phyloP scores from a whole-genome alignment of 2,113 vertebrate genomes.

The Gymnorhina tibicen region DNA sequence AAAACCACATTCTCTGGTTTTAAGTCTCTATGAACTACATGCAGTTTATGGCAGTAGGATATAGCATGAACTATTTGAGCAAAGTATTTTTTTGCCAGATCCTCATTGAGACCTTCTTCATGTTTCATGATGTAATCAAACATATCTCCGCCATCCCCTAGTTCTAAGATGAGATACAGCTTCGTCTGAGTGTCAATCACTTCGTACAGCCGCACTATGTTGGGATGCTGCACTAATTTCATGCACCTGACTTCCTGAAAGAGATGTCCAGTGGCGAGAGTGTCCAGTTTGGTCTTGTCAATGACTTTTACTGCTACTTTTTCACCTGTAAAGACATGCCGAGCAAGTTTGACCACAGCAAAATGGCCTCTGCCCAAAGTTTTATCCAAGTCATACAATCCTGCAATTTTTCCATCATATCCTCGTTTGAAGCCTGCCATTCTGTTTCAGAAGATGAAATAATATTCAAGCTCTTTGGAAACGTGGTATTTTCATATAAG shows the following conservation, averaged over 20 bases:
- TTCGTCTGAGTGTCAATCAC: slow-evolving; percentile 99
- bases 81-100: slow-evolving; percentile 96
- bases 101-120: slow-evolving; percentile 94
- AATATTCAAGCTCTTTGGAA: slow-evolving; percentile 35
- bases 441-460: slow-evolving; percentile 64
- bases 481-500: slow-evolving; percentile 74
- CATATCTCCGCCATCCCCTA: slow-evolving; percentile 97
- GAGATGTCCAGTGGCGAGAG: slow-evolving; percentile 91
- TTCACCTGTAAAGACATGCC: slow-evolving; percentile 97
- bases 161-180: slow-evolving; percentile 94
- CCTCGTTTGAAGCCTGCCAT: slow-evolving; percentile 98
- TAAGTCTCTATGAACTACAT: slow-evolving; percentile 95
- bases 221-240: slow-evolving; percentile 97
- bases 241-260: slow-evolving; percentile 98
- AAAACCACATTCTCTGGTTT: slow-evolving; percentile 99
- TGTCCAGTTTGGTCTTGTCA: slow-evolving; percentile 97
- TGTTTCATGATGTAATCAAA: slow-evolving; percentile 99
- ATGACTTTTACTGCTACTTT: slow-evolving; percentile 99
- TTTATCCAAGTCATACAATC: slow-evolving; percentile 96
- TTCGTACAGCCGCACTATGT: slow-evolving; percentile 95
- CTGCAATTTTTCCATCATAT: slow-evolving; percentile 97
- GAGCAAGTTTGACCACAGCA: slow-evolving; percentile 95
- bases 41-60: slow-evolving; percentile 97
- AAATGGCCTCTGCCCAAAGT: slow-evolving; percentile 96
- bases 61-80: slow-evolving; percentile 98